Evolutionary conservation across 2,797 vertebrate genomes (phyloP), one percentile per base, ranked within the genome.

Genomic region (Rhynchonycteris naso): DNA sequence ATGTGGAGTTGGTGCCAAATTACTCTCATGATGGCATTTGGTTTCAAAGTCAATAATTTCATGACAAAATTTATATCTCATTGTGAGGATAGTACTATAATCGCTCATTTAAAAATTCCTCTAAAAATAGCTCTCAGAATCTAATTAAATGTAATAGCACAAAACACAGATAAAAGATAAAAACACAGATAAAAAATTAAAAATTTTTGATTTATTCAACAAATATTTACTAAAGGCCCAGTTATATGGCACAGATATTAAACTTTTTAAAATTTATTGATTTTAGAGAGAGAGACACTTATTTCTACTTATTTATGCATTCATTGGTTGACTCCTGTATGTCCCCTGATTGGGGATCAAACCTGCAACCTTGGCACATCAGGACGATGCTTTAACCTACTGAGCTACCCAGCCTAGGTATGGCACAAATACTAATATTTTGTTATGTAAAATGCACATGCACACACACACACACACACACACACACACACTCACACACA

Each of bases 61-160:
- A 91, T 93, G 95, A 76, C 65, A 58, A 94, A 92, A 95, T 81
- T 26, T 85, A 10, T 52, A 52, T 90, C 28, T 89, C 33, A 24
- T 80, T 92, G 30, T 38, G 47, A 2, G 38, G 5, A 56, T 79
- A 63, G 61, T 47, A 90, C 24, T 89, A 15, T 54, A 83, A 66
- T 76, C 72, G 7, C 71, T 90, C 56, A 66, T 52, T 79, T 4
- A 80, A 85, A 95, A 93, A 59, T 61, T 54, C 4, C 75, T 78
- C 52, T 69, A 52, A 92, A 61, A 90, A 71, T 81, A 76, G 7
- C 26, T 95, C 26, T 63, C 35, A 85, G 21, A 93, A 88, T 61
- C 16, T 88, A 81, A 90, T 52, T 80, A 72, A 93, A 88, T 56
- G 35, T 90, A n/a, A n/a, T n/a, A n/a, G n/a, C n/a, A n/a, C n/a